Base-by-base conservation (phyloP, 2,797 vertebrate species). In the Falco novaeseelandiae region DNA sequence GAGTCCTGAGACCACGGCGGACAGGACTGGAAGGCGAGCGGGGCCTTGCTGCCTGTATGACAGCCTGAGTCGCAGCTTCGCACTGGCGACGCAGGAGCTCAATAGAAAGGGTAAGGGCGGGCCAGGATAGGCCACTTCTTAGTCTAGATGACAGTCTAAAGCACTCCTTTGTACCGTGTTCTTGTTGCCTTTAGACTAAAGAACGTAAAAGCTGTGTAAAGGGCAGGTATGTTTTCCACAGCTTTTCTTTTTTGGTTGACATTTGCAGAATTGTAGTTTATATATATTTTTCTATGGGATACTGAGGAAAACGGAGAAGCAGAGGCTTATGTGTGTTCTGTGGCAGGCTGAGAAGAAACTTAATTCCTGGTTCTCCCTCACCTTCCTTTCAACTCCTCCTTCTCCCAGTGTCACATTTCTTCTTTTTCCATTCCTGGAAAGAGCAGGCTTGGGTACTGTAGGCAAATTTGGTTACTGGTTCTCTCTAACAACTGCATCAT, bases 1-100 rank as follows among this genome's bases (percentile, higher is more conserved):
- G 9, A 48, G 36, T n/a, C 46, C 63, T 81, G 36, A 38, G 40
- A 8, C 20, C 10, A 0, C 1, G 22, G 42, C 59, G 59, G 26
- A 2, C 34, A 27, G 54, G 29, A 7, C 72, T 32, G 54, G 29
- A 30, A 38, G 63, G 59, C 49, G 69, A 40, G 59, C 51, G 25
- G 63, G 49, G 34, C 0, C 0, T 10, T 10, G 8, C 61, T 85
- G 57, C 76, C 34, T 1, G 0, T 38, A 5, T 6, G 16, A 19
- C 1, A n/a, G 49, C 48, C 34, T 58, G 4, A 20, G 44, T 12
- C 5, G 0, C 17, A n/a, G 61, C 8, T 44, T 69, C 25, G 15
- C 23, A 7, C 72, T 67, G 73, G 3, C 52, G 42, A 5, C 1
- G 0, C 0, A 26, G 25, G 34, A 67, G 17, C 44, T 55, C 12